phyloP scores from a whole-genome alignment of 92 coral and sea anemone species.

The Phenganax marumi region DNA sequence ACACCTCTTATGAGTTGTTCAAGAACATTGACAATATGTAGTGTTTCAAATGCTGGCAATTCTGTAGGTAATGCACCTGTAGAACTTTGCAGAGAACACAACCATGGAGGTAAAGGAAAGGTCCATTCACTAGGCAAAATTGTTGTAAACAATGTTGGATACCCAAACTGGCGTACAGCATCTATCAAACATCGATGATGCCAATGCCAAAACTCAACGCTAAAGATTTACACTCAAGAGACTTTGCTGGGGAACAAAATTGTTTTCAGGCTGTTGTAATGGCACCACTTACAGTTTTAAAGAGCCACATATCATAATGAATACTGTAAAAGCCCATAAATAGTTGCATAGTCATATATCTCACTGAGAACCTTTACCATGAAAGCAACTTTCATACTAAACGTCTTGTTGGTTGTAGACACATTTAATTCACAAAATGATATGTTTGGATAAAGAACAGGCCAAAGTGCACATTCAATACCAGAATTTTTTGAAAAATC shows the following conservation, averaged over 20 bases:
- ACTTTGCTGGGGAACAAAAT: too few relatives aligned
- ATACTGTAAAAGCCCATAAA: neutral
- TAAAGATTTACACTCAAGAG: too few relatives aligned
- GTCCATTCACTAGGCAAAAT: too few relatives aligned
- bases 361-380: neutral
- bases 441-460: constrained; percentile 31
- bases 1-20: constrained; percentile 51
- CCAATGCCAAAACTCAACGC: too few relatives aligned
- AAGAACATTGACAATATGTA: constrained; percentile 41
- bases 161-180: constrained; percentile 12
- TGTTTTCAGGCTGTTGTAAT: too few relatives aligned
- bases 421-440: constrained; percentile 48
- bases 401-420: constrained; percentile 20
- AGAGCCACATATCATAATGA: constrained; percentile 9
- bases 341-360: neutral
- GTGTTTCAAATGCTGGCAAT: constrained; percentile 36
- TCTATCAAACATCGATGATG: too few relatives aligned
- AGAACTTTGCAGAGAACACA: too few relatives aligned
- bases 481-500: neutral
- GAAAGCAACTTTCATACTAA: too few relatives aligned
- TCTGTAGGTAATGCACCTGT: too few relatives aligned
- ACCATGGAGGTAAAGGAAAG: too few relatives aligned
- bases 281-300: constrained; percentile 7
- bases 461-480: neutral
- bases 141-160: too few relatives aligned